phyloP scores from a whole-genome alignment of 1,140 invertebrate genomes.

The Portunus trituberculatus region DNA sequence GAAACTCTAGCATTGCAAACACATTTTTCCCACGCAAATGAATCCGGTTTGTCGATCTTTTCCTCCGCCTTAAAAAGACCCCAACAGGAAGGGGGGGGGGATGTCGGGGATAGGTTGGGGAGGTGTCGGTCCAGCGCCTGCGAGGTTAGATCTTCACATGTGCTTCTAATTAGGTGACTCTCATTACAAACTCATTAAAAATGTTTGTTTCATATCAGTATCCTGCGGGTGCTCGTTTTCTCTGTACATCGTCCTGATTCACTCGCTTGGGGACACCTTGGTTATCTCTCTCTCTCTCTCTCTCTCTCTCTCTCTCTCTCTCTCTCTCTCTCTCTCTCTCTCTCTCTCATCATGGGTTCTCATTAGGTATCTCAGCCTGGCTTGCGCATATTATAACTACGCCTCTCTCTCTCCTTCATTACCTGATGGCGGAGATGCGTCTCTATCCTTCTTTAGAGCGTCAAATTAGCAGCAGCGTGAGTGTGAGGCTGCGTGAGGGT shows the following conservation, averaged over 20 bases:
- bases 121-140: background rate
- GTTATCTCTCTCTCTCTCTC: conserved; percentile 44
- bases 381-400: background rate
- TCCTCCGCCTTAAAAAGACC: background rate
- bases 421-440: background rate
- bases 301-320: background rate
- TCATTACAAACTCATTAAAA: conserved; percentile 73
- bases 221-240: conserved; percentile 38
- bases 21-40: background rate
- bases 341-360: background rate
- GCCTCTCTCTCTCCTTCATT: background rate
- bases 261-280: background rate
- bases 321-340: background rate
- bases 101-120: background rate
- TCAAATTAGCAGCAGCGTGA: background rate
- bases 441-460: background rate
- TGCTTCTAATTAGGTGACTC: conserved; percentile 72
- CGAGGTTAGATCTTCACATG: conserved; percentile 50
- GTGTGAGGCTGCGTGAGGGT: background rate
- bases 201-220: conserved; percentile 72
- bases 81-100: background rate
- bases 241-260: conserved; percentile 33
- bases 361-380: background rate
- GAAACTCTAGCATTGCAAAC: background rate
- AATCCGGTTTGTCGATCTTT: background rate